phyloP scores from a whole-genome alignment of 2,797 vertebrate species.

The Sebastes trivittatus region DNA sequence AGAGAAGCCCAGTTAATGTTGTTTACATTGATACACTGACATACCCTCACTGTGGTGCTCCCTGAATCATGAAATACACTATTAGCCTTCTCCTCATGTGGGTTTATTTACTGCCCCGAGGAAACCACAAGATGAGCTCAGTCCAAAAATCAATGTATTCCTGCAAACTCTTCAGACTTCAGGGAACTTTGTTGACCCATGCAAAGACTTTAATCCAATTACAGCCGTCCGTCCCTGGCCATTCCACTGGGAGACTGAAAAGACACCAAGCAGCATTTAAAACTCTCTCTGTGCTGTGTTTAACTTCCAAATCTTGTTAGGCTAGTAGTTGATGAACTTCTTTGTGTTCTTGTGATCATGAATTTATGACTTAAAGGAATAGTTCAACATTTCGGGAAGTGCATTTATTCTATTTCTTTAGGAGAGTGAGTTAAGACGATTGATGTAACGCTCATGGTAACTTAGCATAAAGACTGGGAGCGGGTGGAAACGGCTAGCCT shows the following conservation, averaged over 20 bases:
- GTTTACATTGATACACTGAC: background rate
- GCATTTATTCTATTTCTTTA: background rate
- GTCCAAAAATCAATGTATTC: background rate
- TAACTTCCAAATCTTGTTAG: too few relatives aligned
- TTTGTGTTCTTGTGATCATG: background rate
- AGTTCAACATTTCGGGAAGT: too few relatives aligned
- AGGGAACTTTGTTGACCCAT: background rate
- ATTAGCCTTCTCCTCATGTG: background rate
- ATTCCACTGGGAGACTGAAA: background rate
- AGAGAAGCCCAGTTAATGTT: constrained; percentile 8
- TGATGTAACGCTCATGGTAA: background rate
- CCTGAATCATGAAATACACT: constrained; percentile 7
- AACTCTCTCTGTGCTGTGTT: too few relatives aligned
- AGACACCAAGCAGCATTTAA: background rate
- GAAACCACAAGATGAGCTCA: background rate
- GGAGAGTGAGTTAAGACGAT: background rate
- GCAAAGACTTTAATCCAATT: background rate
- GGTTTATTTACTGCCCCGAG: background rate
- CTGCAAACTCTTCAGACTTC: background rate
- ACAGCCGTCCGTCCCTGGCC: background rate
- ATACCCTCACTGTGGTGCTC: background rate
- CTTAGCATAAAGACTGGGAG: background rate
- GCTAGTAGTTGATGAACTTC: too few relatives aligned
- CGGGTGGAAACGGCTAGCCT: background rate
- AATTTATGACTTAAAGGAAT: background rate